Percentiles rank a stretch among this genome's conserved stretches.
These are phyloP conservation scores for Nymphalis c-album DNA, from an alignment of 2,888 invertebrate genomes.

Conservation along the genomic window DNA sequence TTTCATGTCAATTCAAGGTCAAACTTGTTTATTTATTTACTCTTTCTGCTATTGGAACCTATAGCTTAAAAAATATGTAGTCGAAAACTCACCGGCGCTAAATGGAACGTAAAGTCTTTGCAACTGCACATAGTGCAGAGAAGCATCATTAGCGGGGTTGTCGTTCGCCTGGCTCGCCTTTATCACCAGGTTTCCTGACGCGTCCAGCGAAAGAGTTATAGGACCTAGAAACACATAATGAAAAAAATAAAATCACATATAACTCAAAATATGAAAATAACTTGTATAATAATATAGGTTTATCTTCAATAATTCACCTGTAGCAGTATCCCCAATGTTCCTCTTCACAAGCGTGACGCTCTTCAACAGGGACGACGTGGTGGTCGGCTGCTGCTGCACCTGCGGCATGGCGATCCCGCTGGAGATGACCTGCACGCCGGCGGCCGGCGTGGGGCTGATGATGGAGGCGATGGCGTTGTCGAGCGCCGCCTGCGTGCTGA, in stretches of 20 bases:
- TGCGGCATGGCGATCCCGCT: conserved; percentile 52
- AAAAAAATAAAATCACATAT: background rate
- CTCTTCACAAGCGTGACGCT: conserved; percentile 74
- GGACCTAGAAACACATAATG: conserved; percentile 52
- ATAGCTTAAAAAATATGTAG: too few species aligned
- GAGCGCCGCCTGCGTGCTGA: conserved; percentile 62
- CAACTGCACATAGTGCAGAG: conserved; percentile 71
- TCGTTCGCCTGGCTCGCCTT: conserved; percentile 67
- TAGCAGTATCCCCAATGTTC: conserved; percentile 61
- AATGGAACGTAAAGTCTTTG: conserved; percentile 71
- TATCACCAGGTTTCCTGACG: conserved; percentile 71
- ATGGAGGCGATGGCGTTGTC: conserved; percentile 74
- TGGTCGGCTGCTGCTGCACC: conserved; percentile 18
- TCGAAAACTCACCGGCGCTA: conserved; percentile 53
- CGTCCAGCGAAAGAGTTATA: conserved; percentile 71
- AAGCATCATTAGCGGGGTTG: conserved; percentile 42
- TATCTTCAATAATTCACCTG: conserved; percentile 50
- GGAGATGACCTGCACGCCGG: conserved; percentile 66
- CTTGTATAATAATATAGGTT: too few species aligned
- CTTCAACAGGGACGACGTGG: conserved; percentile 56
- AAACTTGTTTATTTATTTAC: too few species aligned
- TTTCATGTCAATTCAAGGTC: too few species aligned
- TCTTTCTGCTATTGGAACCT: too few species aligned
- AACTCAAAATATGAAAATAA: too few species aligned
- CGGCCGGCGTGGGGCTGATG: conserved; percentile 59